Percentiles rank a stretch among this genome's conserved stretches.
These are phyloP conservation scores for Yponomeuta sedellus DNA, from an alignment of 2,888 invertebrate species.

Conservation along the genomic window DNA sequence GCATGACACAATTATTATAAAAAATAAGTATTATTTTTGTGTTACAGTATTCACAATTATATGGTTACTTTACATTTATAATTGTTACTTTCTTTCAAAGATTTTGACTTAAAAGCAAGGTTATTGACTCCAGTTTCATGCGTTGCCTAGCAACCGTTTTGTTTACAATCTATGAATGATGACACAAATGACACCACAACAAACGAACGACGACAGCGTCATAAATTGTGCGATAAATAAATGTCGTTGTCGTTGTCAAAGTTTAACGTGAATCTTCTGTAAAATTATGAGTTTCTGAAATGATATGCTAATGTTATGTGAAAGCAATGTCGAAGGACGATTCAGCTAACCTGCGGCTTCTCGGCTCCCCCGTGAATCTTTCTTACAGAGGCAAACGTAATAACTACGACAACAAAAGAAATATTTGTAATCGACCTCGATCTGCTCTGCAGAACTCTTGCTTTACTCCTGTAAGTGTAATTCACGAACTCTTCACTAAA, in stretches of 20 bases:
- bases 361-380: constrained; percentile 67
- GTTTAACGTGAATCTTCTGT: not conserved
- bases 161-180: not conserved
- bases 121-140: not conserved
- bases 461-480: constrained; percentile 46
- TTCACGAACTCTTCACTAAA: not conserved
- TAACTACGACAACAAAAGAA: constrained; percentile 60
- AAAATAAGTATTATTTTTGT: not conserved
- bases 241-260: not conserved
- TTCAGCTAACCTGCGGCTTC: constrained; percentile 47
- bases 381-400: constrained; percentile 49
- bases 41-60: no score
- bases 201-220: constrained; percentile 5
- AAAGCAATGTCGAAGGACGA: constrained; percentile 68
- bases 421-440: constrained; percentile 54
- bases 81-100: no score
- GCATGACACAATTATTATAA: not conserved
- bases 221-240: not conserved
- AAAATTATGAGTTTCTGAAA: not conserved
- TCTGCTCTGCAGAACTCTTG: constrained; percentile 61
- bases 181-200: no score
- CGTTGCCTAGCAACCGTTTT: constrained; percentile 16
- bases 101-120: not conserved
- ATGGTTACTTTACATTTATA: no score
- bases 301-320: constrained; percentile 11